Base-by-base conservation (phyloP, 2,797 vertebrate species). In the Peromyscus attwateri region DNA sequence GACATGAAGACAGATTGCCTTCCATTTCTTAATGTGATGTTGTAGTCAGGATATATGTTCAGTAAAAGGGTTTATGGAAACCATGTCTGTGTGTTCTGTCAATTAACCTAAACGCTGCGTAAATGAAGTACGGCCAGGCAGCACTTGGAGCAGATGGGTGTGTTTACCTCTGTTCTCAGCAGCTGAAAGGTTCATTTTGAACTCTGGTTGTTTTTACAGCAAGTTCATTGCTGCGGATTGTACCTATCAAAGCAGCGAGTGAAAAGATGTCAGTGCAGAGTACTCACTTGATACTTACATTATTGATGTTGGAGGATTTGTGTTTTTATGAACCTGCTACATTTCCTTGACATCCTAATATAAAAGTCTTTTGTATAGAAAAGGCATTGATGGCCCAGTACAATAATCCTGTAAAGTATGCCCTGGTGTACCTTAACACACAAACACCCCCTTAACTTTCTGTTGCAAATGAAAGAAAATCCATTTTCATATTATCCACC, bases 1-100 rank as follows among this genome's bases (percentile, higher is more conserved):
- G 99, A 99, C 99, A 99, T 96, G 97, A 99, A 99, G 99, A 99
- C 98, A 98, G 98, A 99, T 99, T 98, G 97, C 98, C 94, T 95
- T 98, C 98, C 98, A 96, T 99, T 99, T 98, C 98, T 98, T 98
- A 99, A 98, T 98, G 98, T 99, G 99, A 99, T 99, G 98, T 98
- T 99, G 98, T 99, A 99, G 99, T 99, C 94, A 95, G 98, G 98
- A 97, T 97, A 97, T 98, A 98, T 99, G 98, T 98, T 99, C 99
- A 99, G 99, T 99, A 99, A 99, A 98, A 98, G 97, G 97, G 57
- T 98, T 98, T 99, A 99, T 97, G 99, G 98, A 99, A 99, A 98
- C 98, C 97, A 98, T 99, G 98, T 98, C 98, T 98, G 96, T 96
- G 97, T 96, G 94, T 97, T 96, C 92, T 94, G 94, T 98, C 98